A percentile compares a stretch with the other conserved stretches of the same genome.
Evolutionary conservation across 2,113 vertebrate species (phyloP).

Genomic region (Rostratula benghalensis): DNA sequence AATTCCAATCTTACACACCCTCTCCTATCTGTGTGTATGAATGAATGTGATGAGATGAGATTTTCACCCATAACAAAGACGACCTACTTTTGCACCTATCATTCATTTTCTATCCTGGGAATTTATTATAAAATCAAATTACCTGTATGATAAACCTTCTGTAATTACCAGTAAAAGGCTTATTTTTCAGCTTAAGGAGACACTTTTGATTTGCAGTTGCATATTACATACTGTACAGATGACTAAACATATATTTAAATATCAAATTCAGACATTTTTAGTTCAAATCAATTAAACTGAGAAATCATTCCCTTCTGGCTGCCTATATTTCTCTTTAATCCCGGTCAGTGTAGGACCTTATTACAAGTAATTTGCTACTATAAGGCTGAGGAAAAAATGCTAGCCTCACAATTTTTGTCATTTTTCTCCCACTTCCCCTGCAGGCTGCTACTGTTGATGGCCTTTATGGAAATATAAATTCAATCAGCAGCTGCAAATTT

Average conservation of each 20-base stretch:
- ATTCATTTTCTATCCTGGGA: slow-evolving; percentile 5
- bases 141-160: slow-evolving; percentile 11
- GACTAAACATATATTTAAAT: slow-evolving; percentile 71
- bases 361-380: slow-evolving; percentile 77
- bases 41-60: not conserved
- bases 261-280: slow-evolving; percentile 71
- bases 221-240: slow-evolving; percentile 40
- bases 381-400: slow-evolving; percentile 75
- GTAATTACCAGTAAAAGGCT: slow-evolving; percentile 27
- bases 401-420: slow-evolving; percentile 79
- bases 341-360: slow-evolving; percentile 73
- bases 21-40: not conserved
- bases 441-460: slow-evolving; percentile 87
- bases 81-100: not conserved
- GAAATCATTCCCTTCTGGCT: slow-evolving; percentile 70
- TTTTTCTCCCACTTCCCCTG: slow-evolving; percentile 70
- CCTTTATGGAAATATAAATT: slow-evolving; percentile 93
- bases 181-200: slow-evolving; percentile 53
- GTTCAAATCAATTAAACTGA: slow-evolving; percentile 76
- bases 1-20: not conserved
- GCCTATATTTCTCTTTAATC: slow-evolving; percentile 73
- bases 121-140: slow-evolving; percentile 51
- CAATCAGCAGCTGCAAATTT: slow-evolving; percentile 90
- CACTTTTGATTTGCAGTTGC: slow-evolving; percentile 17
- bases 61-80: not conserved